Conservation (phyloP, 2,888 invertebrate genomes). For the Bellardia bayeri region DNA sequence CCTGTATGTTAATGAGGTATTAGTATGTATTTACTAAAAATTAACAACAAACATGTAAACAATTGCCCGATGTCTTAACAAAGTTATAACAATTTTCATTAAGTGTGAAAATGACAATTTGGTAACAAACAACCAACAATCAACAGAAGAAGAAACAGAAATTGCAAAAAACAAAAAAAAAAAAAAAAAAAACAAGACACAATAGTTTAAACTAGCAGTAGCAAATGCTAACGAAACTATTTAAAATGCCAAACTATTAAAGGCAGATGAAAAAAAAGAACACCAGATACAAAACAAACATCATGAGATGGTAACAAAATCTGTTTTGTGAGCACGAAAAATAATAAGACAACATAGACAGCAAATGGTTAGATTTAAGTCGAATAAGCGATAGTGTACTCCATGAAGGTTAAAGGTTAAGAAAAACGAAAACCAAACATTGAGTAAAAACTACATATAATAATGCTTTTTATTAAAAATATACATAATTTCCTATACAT, state of each 20-base stretch:
- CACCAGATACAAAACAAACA: slow-evolving; percentile 13
- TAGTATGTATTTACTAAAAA: too few relatives aligned
- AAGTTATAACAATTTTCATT: slow-evolving; percentile 69
- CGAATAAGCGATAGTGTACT: background rate
- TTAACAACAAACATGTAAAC: slow-evolving; percentile 17
- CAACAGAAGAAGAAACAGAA: slow-evolving; percentile 5
- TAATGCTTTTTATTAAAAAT: too few relatives aligned
- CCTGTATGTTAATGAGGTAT: too few relatives aligned
- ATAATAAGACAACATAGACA: background rate
- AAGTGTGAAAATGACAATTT: slow-evolving; percentile 72
- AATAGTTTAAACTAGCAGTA: slow-evolving; percentile 44
- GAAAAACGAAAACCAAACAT: too few relatives aligned
- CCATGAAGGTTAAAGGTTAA: too few relatives aligned
- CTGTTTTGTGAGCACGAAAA: slow-evolving; percentile 19
- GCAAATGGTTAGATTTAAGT: background rate
- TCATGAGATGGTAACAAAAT: slow-evolving; percentile 41
- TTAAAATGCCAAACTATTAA: slow-evolving; percentile 49
- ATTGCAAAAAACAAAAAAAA: background rate
- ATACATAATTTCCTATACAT: too few relatives aligned
- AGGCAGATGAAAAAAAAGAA: slow-evolving; percentile 11
- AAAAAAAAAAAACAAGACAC: slow-evolving; percentile 23
- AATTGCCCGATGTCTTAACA: slow-evolving; percentile 53
- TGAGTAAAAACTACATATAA: too few relatives aligned
- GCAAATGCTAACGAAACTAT: slow-evolving; percentile 49
- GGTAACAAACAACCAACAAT: slow-evolving; percentile 54